Percentiles rank a stretch among this genome's conserved stretches.
Conservation (phyloP, 2,113 vertebrate genomes). For the Hippopotamus amphibius region DNA sequence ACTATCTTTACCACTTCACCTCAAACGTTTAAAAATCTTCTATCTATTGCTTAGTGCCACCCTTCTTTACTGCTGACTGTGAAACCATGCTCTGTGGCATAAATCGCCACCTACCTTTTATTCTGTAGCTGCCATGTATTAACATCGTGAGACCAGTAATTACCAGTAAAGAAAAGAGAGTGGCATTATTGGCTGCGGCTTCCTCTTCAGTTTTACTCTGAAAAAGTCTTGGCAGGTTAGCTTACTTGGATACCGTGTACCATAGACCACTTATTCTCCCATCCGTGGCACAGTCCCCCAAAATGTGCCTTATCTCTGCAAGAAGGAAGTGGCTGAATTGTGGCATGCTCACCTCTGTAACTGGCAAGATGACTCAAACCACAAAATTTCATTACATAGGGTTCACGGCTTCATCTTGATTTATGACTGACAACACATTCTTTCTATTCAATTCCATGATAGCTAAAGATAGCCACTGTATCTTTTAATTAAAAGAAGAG, state of each 20-base stretch:
- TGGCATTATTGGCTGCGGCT: constrained; percentile 39
- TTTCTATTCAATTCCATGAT: not conserved
- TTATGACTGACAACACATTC: not conserved
- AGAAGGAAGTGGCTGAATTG: not conserved
- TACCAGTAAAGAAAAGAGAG: constrained; percentile 32
- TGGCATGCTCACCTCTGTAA: not conserved
- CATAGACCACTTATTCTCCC: not conserved
- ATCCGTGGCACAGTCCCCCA: not conserved
- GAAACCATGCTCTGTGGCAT: constrained; percentile 45
- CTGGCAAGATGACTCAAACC: not conserved
- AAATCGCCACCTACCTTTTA: constrained; percentile 60
- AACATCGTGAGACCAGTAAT: constrained; percentile 55
- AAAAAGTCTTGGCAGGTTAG: not conserved
- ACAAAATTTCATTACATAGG: not conserved
- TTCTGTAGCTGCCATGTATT: constrained; percentile 58
- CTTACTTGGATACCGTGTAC: not conserved
- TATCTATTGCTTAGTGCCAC: not conserved
- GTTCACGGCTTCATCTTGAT: not conserved
- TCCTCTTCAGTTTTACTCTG: constrained; percentile 56
- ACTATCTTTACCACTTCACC: constrained; percentile 51
- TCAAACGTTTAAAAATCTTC: constrained; percentile 23
- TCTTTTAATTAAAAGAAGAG: not conserved
- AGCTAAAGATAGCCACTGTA: not conserved
- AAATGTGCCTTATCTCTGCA: not conserved
- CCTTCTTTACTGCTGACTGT: not conserved